phyloP scores from a whole-genome alignment of 2,888 invertebrate genomes.

The Caenorhabditis sp. region DNA sequence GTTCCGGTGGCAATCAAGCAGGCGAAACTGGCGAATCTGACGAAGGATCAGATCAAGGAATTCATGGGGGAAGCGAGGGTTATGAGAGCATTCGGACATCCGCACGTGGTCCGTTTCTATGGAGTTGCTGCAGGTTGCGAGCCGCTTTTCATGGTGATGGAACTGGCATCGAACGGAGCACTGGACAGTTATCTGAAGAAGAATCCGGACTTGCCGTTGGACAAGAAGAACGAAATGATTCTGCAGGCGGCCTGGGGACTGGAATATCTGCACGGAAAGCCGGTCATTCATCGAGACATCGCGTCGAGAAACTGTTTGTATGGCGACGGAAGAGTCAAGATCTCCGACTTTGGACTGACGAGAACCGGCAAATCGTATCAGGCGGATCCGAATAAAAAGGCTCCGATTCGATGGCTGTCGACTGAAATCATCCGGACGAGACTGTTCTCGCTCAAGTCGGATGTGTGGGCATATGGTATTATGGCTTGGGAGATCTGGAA shows the following conservation, averaged over 20 bases:
- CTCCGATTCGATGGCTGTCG: conserved; percentile 75
- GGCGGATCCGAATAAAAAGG: conserved; percentile 58
- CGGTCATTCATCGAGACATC: conserved; percentile 68
- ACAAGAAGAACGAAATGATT: conserved; percentile 61
- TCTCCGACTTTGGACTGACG: conserved; percentile 70
- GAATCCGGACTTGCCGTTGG: conserved; percentile 59
- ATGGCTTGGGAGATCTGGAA: conserved; percentile 67
- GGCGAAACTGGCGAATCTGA: conserved; percentile 70
- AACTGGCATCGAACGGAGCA: conserved; percentile 68
- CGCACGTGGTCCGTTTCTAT: conserved; percentile 72
- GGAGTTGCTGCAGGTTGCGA: conserved; percentile 72
- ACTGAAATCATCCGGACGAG: conserved; percentile 66
- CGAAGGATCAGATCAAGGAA: conserved; percentile 76
- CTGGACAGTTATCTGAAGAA: conserved; percentile 71
- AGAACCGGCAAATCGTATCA: conserved; percentile 61
- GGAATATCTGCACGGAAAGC: conserved; percentile 66
- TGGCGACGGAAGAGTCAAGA: conserved; percentile 63
- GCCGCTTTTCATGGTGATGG: conserved; percentile 74
- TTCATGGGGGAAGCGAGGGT: conserved; percentile 79
- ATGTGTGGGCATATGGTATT: conserved; percentile 69
- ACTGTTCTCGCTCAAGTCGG: conserved; percentile 67
- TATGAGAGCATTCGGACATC: conserved; percentile 74
- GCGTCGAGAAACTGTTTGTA: conserved; percentile 71
- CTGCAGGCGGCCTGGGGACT: conserved; percentile 69
- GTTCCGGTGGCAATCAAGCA: conserved; percentile 66